These are phyloP conservation scores for Acyrthosiphon pisum DNA, from an alignment of 1,140 invertebrate genomes.

Conservation along the genomic window DNA sequence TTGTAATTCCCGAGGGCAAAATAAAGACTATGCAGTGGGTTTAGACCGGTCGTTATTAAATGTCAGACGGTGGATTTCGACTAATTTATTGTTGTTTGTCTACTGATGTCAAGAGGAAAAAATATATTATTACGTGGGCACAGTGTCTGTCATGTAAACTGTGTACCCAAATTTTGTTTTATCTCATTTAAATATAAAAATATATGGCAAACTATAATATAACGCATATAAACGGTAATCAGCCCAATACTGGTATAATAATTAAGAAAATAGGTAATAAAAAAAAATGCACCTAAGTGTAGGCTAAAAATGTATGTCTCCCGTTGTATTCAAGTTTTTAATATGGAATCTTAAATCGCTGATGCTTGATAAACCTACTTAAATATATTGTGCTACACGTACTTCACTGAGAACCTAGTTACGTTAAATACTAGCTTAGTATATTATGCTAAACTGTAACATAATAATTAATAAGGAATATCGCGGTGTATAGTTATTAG, in stretches of 20 bases:
- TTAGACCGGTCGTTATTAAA: constrained; percentile 38
- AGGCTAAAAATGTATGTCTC: background rate
- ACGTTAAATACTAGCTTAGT: background rate
- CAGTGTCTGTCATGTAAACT: background rate
- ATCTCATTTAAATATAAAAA: background rate
- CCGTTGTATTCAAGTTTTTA: background rate
- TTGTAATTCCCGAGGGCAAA: background rate
- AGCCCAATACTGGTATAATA: background rate
- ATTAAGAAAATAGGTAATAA: background rate
- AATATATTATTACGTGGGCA: background rate
- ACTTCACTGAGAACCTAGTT: background rate
- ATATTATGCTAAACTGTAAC: background rate
- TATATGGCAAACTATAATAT: background rate
- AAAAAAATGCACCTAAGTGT: background rate
- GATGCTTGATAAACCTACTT: background rate
- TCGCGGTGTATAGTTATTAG: background rate
- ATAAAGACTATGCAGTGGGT: background rate
- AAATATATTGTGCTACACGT: background rate
- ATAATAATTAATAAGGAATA: background rate
- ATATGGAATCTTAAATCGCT: background rate
- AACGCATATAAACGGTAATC: background rate
- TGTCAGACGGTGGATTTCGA: constrained; percentile 15
- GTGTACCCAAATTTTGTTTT: background rate
- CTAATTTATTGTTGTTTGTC: constrained; percentile 45
- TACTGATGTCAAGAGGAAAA: background rate